Conservation (phyloP, 2,113 vertebrate genomes). For the Atrichornis clamosus region DNA sequence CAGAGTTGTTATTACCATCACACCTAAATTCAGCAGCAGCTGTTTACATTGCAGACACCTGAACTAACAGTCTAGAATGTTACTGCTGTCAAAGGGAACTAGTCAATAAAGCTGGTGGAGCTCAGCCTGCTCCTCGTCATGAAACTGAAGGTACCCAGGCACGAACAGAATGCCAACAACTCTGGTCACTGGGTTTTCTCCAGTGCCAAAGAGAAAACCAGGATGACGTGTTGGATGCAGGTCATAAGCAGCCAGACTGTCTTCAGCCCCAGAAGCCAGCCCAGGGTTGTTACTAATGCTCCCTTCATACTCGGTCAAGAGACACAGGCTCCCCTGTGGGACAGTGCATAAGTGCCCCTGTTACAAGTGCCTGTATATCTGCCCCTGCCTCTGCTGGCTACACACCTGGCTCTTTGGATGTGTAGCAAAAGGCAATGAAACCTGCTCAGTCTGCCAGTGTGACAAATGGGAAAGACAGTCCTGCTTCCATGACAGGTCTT, state of each 20-base stretch:
- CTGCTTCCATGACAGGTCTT: neutral
- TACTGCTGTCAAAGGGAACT: neutral
- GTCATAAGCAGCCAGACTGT: neutral
- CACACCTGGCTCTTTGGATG: neutral
- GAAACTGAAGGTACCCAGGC: neutral
- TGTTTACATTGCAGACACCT: neutral
- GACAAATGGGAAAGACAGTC: neutral
- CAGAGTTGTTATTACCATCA: neutral
- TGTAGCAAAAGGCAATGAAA: neutral
- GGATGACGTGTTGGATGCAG: neutral
- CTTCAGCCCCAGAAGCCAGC: neutral
- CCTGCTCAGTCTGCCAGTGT: neutral
- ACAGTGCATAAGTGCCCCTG: neutral
- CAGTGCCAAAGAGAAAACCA: neutral
- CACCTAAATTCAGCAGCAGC: neutral
- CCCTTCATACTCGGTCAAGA: neutral
- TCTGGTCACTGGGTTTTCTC: neutral
- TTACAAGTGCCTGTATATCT: rapidly evolving
- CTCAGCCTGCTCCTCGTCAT: neutral
- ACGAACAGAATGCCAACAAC: neutral
- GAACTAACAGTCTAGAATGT: neutral
- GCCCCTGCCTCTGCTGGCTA: neutral
- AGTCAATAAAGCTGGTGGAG: neutral
- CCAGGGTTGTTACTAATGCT: neutral
- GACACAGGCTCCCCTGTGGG: neutral